phyloP scores from a whole-genome alignment of 1,140 invertebrate species.

The Euborellia annulipes region DNA sequence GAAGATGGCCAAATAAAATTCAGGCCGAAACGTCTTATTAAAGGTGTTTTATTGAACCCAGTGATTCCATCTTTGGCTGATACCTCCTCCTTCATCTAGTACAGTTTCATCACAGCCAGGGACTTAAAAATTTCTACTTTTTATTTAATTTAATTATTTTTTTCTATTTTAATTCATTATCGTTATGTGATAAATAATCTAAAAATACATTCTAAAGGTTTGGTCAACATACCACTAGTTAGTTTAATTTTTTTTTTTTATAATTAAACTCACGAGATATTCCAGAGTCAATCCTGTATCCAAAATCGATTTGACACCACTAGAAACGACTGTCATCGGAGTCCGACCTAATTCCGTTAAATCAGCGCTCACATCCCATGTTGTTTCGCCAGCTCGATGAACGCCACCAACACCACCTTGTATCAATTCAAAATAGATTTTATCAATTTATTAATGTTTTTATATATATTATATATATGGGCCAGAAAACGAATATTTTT shows the following conservation, averaged over 20 bases:
- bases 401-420: slow-evolving; percentile 79
- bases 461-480: no score
- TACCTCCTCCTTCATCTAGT: no score
- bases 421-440: no score
- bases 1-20: no score
- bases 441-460: no score
- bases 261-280: slow-evolving; percentile 50
- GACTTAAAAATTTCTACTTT: slow-evolving; percentile 5
- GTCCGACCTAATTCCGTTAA: slow-evolving; percentile 76
- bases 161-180: slow-evolving; percentile 2
- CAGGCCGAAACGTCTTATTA: no score
- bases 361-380: slow-evolving; percentile 91
- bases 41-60: no score
- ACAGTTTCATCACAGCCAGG: not conserved
- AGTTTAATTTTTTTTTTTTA: slow-evolving; percentile 2
- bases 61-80: no score
- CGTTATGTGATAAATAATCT: slow-evolving; percentile 4
- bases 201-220: slow-evolving; percentile 3
- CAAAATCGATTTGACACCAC: slow-evolving; percentile 93
- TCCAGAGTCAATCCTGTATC: slow-evolving; percentile 91
- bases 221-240: slow-evolving; percentile 2
- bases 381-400: slow-evolving; percentile 68
- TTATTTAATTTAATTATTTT: slow-evolving; percentile 8
- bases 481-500: no score
- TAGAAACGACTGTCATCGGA: slow-evolving; percentile 78